phyloP scores from a whole-genome alignment of 30 jellyfish, hydroid and myxozoan genomes.

The Chironex yamaguchii region DNA sequence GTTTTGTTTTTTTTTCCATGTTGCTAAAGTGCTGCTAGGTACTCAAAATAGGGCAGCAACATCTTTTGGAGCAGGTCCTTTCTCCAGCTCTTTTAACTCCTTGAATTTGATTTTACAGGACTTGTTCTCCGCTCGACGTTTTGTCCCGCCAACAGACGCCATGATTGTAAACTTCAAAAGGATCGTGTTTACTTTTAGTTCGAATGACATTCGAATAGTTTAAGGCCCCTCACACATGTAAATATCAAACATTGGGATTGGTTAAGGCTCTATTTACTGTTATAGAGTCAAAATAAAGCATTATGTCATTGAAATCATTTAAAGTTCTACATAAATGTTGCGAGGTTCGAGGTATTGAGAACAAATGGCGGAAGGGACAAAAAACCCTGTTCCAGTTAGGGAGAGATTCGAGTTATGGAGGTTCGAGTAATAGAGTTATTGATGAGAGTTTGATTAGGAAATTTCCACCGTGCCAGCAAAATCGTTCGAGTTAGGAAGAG shows the following conservation, averaged over 20 bases:
- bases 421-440: background rate
- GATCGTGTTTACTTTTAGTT: background rate
- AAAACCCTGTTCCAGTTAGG: background rate
- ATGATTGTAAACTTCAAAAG: background rate
- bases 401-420: background rate
- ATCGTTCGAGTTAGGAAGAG: background rate
- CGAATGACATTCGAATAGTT: background rate
- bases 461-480: background rate
- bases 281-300: background rate
- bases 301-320: background rate
- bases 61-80: background rate
- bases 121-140: background rate
- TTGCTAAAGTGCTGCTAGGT: background rate
- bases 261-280: background rate
- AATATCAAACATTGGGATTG: background rate
- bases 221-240: slow-evolving; percentile 1
- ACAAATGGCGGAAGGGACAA: background rate
- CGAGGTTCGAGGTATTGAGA: background rate
- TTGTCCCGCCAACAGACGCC: background rate
- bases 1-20: background rate
- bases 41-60: background rate
- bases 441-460: background rate
- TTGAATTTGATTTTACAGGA: background rate
- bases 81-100: background rate
- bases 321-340: background rate